These are phyloP conservation scores for Arremon brunneinucha DNA, from an alignment of 2,797 vertebrate species.

Conservation along the genomic window DNA sequence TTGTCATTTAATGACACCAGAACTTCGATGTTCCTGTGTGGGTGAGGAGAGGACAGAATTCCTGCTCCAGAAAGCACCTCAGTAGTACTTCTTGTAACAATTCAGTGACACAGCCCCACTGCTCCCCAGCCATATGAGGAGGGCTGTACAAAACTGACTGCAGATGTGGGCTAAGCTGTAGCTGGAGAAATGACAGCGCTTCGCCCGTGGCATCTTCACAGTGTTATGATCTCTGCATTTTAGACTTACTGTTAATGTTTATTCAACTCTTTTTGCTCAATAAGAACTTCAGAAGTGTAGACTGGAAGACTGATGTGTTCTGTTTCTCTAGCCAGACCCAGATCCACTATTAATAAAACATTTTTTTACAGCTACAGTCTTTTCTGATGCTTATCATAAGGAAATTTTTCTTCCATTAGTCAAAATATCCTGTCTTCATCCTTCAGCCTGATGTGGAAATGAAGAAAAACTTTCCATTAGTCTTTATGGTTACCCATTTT, in stretches of 20 bases:
- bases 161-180: background rate
- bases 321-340: background rate
- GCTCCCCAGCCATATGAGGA: background rate
- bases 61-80: background rate
- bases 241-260: background rate
- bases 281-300: background rate
- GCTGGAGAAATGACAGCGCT: background rate
- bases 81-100: background rate
- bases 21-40: background rate
- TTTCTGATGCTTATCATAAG: conserved; percentile 14
- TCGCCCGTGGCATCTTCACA: background rate
- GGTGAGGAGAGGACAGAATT: background rate
- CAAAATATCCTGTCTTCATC: background rate
- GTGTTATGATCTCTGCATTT: background rate
- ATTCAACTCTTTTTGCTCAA: background rate
- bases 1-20: background rate
- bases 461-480: background rate
- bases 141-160: background rate
- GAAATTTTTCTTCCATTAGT: conserved; percentile 1
- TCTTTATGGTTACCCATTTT: background rate
- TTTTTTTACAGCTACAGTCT: background rate
- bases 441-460: background rate
- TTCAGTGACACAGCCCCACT: background rate
- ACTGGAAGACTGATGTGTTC: background rate
- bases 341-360: background rate